phyloP scores from a whole-genome alignment of 2,113 vertebrate species.

The Etia nguti region DNA sequence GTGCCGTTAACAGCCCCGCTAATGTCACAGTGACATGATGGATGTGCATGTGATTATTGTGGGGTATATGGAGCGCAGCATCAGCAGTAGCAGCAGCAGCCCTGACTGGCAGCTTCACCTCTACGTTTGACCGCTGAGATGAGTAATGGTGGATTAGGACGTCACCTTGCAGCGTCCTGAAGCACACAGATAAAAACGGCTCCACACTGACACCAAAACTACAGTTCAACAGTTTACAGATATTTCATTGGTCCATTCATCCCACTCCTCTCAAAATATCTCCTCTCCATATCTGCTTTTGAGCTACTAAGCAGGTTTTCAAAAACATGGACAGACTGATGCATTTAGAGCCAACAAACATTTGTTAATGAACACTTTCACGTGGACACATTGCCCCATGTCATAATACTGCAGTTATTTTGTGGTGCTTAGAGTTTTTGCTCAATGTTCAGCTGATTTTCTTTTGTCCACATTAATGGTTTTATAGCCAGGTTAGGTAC shows the following conservation, averaged over 20 bases:
- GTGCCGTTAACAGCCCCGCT: not conserved
- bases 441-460: not conserved
- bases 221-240: not conserved
- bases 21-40: not conserved
- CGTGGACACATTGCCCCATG: not conserved
- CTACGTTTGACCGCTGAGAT: not conserved
- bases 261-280: not conserved
- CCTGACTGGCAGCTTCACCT: not conserved
- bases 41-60: not conserved
- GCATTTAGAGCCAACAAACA: not conserved
- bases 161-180: slow-evolving; percentile 5
- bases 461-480: not conserved
- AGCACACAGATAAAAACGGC: not conserved
- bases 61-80: not conserved
- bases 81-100: not conserved
- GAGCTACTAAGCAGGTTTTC: not conserved
- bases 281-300: not conserved
- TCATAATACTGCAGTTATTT: not conserved
- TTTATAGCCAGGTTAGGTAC: not conserved
- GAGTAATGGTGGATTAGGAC: not conserved
- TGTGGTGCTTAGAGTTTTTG: not conserved
- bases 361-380: not conserved
- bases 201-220: not conserved
- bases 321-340: not conserved
- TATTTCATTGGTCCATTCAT: not conserved